These are phyloP conservation scores for Lucilia sericata DNA, from an alignment of 1,140 invertebrate species.

Conservation along the genomic window DNA sequence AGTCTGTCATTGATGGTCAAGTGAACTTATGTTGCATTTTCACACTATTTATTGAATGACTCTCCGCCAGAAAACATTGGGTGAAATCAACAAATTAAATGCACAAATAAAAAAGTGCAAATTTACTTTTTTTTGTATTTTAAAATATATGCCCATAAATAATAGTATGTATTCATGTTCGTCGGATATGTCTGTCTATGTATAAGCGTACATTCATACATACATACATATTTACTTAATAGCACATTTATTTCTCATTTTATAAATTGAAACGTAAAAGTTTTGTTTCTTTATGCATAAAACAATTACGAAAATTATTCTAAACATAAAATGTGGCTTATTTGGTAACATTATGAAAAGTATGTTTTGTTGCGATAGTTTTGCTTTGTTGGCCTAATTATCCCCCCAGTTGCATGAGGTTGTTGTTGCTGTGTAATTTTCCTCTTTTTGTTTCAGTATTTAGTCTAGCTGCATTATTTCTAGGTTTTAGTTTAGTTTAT, in stretches of 20 bases:
- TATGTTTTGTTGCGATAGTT: slow-evolving; percentile 14
- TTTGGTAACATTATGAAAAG: not conserved
- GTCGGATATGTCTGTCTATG: too few relatives aligned
- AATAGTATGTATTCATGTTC: too few relatives aligned
- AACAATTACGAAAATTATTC: slow-evolving; percentile 20
- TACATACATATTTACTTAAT: not conserved
- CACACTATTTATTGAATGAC: too few relatives aligned
- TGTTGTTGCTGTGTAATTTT: not conserved
- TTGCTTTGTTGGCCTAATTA: slow-evolving; percentile 21
- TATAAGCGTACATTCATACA: too few relatives aligned
- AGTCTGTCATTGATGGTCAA: too few relatives aligned
- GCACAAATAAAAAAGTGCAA: too few relatives aligned
- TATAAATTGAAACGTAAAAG: not conserved
- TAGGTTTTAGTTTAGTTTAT: slow-evolving; percentile 6
- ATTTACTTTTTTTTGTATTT: too few relatives aligned
- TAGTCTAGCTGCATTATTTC: not conserved
- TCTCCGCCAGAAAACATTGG: too few relatives aligned
- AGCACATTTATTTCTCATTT: not conserved
- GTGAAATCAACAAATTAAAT: too few relatives aligned
- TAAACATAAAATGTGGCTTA: slow-evolving; percentile 21
- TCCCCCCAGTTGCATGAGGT: not conserved
- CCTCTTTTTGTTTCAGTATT: slow-evolving; percentile 22
- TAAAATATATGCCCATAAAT: too few relatives aligned
- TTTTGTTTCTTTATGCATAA: slow-evolving; percentile 18
- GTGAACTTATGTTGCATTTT: too few relatives aligned